Base-by-base conservation (phyloP, 2,113 vertebrate species). In the Acinonyx jubatus region DNA sequence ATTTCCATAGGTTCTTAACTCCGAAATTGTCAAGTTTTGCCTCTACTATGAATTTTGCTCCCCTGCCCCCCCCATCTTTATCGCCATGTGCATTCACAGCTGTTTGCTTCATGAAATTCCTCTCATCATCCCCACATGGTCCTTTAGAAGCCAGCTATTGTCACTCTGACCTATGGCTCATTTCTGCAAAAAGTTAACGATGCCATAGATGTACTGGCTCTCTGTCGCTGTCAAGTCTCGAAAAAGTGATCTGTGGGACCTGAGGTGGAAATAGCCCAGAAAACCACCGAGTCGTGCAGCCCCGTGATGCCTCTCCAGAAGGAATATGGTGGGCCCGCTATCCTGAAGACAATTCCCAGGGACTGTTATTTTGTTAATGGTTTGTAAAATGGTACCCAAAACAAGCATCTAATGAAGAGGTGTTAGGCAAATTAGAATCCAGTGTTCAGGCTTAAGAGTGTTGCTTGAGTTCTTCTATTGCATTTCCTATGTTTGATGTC, bases 291-390 rank as follows among this genome's bases (percentile, higher is more conserved):
- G 36, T 81, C 63, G 13, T 33, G 31, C 68, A 61, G 33, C 11
- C 0, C 25, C 0, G 7, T 7, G 1, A 33, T 0, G 5, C 31
- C 45, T 48, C 1, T 0, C 41, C n/a, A 14, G 27, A 19, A 15
- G 5, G 31, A 69, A 33, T 15, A n/a, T 4, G 82, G 10, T 14
- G 52, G 41, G 50, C 63, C 11, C 15, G 0, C 13, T 31, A 4
- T 48, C 19, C 52, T 48, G 16, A 63, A 69, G 27, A 83, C 41
- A 83, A 38, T 36, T 55, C 52, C 52, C 57, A 19, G 48, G 14
- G 57, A 48, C 5, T 18, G 15, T 76, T 63, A 23, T 14, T 90
- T 57, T 52, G 2, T 61, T 90, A 81, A 88, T 73, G 65, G 57
- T 48, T 89, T 95, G 27, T 13, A 29, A 92, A 89, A 18, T 55